Conservation (phyloP, 2,888 invertebrate species). For the Falcaria lacertinaria region DNA sequence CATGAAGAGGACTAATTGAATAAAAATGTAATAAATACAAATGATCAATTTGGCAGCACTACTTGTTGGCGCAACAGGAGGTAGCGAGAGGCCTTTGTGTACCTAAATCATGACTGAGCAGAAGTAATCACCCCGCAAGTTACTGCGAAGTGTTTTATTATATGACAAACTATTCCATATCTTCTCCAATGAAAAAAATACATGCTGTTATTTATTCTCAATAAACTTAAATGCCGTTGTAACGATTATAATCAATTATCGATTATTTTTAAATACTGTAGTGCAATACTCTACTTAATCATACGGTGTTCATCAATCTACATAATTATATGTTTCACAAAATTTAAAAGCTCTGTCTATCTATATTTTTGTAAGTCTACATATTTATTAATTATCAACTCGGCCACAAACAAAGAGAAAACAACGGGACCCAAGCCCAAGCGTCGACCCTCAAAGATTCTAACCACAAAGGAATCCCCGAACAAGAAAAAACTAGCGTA, state of each 20-base stretch:
- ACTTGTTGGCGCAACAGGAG: slow-evolving; percentile 34
- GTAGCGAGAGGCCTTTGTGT: slow-evolving; percentile 21
- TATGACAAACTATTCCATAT: too few species aligned
- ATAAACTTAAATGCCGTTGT: too few species aligned
- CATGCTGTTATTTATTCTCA: too few species aligned
- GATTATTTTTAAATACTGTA: too few species aligned
- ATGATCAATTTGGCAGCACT: slow-evolving; percentile 16
- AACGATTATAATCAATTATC: too few species aligned
- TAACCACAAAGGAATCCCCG: slow-evolving; percentile 62
- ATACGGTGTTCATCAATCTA: too few species aligned
- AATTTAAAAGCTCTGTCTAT: background rate
- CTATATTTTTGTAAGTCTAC: slow-evolving; percentile 7
- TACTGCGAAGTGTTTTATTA: slow-evolving; percentile 6
- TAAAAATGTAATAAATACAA: background rate
- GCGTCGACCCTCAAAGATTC: slow-evolving; percentile 34
- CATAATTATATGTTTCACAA: too few species aligned
- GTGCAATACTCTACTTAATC: too few species aligned
- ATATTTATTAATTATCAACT: slow-evolving; percentile 28
- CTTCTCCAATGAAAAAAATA: too few species aligned
- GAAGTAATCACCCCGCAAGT: slow-evolving; percentile 22
- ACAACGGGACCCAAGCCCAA: slow-evolving; percentile 29
- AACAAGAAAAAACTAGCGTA: slow-evolving; percentile 52
- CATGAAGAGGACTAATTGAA: background rate
- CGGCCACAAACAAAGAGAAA: slow-evolving; percentile 33
- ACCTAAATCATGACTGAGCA: slow-evolving; percentile 36